These are phyloP conservation scores for Aphaenogaster floridana DNA, from an alignment of 1,140 invertebrate species.

Conservation along the genomic window DNA sequence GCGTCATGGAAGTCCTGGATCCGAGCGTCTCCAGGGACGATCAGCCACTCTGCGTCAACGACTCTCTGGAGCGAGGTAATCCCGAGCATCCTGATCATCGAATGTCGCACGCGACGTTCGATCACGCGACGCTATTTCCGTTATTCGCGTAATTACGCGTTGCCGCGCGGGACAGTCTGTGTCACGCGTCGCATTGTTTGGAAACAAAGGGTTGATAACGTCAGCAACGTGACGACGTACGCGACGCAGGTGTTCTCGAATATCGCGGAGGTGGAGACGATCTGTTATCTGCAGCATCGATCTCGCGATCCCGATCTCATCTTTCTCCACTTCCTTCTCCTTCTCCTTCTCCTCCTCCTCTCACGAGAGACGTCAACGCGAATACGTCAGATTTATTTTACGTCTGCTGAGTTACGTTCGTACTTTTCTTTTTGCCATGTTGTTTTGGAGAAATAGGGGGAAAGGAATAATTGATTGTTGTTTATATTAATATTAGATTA, in stretches of 20 bases:
- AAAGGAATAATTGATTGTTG: neutral
- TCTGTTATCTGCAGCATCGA: neutral
- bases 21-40: conserved; percentile 81
- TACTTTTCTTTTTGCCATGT: neutral
- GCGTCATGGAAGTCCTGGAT: conserved; percentile 80
- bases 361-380: conserved; percentile 7
- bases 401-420: neutral
- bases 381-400: conserved; percentile 2
- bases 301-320: neutral
- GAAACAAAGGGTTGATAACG: conserved; percentile 60
- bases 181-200: conserved; percentile 53
- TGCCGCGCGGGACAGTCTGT: neutral
- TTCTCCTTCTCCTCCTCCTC: too few species aligned
- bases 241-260: neutral
- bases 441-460: neutral
- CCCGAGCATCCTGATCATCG: neutral
- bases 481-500: conserved; percentile 11
- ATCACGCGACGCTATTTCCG: neutral
- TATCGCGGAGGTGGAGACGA: neutral
- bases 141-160: conserved; percentile 12
- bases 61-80: conserved; percentile 80
- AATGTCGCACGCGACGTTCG: neutral
- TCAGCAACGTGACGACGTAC: neutral
- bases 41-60: conserved; percentile 80
- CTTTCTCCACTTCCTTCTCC: neutral